Evolutionary conservation across 2,113 vertebrate genomes (phyloP), one percentile per base, ranked within the genome.

Genomic region (Potamarius usumacintae): DNA sequence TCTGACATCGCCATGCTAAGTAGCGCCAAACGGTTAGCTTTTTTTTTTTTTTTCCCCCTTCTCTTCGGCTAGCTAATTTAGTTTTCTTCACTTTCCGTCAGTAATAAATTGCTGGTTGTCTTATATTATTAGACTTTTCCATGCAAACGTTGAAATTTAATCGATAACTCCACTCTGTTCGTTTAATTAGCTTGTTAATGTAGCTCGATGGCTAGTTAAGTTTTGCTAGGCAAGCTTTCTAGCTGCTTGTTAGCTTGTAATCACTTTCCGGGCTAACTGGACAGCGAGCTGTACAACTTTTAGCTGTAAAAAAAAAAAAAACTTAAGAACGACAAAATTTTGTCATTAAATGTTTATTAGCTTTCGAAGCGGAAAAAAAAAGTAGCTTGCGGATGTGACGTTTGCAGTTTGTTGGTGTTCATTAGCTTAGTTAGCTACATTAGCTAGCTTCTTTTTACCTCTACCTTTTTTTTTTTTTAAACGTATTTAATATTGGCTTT

Each of bases 201-300:
- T 58, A 42, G 55, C 53, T 27, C 48, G 3, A 7, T 10, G 27
- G 57, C 79, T 81, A 42, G 50, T 53, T 55, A 27, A 52, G 9
- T 27, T 1, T 6, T 88, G 91, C 76, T 92, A 91, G 92, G 91
- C 76, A 91, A 91, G 92, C 92, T 94, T 93, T 89, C 90, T 91
- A 91, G 87, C 88, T 14, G 89, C 90, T 85, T 88, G 83, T 57
- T 22, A 27, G 71, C 25, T 9, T 53, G 5, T 62, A 57, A 60
- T 65, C 18, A 74, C 7, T 65, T 1, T 25, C 57, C 8, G 11
- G 1, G 62, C 69, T 30, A 30, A 20, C 42, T 42, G 27, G 4
- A 27, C 58, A 42, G 30, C 18, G 25, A 42, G 20, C 9, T 25
- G 10, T 9, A 0, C 30, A 48, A 6, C 30, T 20, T 42, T 34